Evolutionary conservation across 2,113 vertebrate genomes (phyloP).

Genomic region (Hippocampus mohnikei): DNA sequence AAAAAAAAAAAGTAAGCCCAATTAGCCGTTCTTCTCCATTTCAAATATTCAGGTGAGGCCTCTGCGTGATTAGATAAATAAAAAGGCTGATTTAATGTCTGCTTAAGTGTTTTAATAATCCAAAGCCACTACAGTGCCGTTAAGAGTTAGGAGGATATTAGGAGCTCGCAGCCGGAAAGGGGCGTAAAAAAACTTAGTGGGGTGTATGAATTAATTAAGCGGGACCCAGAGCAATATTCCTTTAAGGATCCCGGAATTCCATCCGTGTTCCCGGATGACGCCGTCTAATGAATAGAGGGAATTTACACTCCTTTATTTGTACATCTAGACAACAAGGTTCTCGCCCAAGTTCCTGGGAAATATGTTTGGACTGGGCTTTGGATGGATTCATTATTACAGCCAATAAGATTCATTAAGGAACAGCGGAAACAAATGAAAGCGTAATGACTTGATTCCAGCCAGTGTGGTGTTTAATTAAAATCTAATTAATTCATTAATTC

Average conservation of each 20-base stretch:
- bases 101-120: constrained; percentile 22
- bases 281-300: constrained; percentile 62
- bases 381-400: constrained; percentile 25
- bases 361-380: constrained; percentile 4
- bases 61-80: not conserved
- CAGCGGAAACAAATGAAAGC: constrained; percentile 39
- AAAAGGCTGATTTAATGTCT: constrained; percentile 10
- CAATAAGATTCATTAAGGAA: constrained; percentile 21
- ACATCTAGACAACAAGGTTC: not conserved
- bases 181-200: constrained; percentile 56
- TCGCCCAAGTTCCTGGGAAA: constrained; percentile 16
- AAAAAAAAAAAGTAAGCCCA: not conserved
- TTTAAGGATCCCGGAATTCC: constrained; percentile 52
- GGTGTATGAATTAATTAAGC: constrained; percentile 66
- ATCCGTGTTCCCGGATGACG: constrained; percentile 42
- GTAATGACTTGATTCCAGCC: constrained; percentile 12
- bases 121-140: constrained; percentile 31
- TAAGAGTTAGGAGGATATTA: constrained; percentile 49
- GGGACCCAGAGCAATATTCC: constrained; percentile 56
- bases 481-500: constrained; percentile 7
- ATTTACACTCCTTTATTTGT: constrained; percentile 21
- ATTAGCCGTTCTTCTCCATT: constrained; percentile 1
- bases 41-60: constrained; percentile 4
- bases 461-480: constrained; percentile 11
- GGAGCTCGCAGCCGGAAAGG: constrained; percentile 48